Evolutionary conservation across 2,888 invertebrate genomes (phyloP), one percentile per base, ranked within the genome.

Genomic region (Latrodectus elegans): DNA sequence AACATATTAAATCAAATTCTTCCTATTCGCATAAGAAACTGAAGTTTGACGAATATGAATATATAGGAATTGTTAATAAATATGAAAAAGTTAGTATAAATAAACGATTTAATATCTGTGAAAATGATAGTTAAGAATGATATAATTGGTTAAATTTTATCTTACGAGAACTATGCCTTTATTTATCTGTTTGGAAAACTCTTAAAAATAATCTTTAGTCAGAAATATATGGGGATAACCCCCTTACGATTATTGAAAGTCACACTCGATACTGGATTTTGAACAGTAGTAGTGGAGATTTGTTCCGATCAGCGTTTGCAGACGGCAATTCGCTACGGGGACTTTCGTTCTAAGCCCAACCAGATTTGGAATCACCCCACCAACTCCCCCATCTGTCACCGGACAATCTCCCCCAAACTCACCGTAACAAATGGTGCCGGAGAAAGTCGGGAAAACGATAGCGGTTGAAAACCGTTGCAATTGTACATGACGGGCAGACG

Each of bases 301-400:
- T 71, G 70, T 49, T 77, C 14, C 77, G 67, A 67, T 77, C 77
- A 22, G 67, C 17, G 8, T 17, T 22, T 52, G 77, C 77, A 67
- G 53, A 77, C 64, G 17, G 55, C 14, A 51, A 70, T 78, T 70
- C 38, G 55, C 78, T 70, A 79, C 60, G 79, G 79, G 55, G 60
- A 49, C 64, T 71, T 79, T 71, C 60, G 60, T 71, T 71, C 60
- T 71, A 79, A 79, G 71, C 60, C 79, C 79, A 53, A 38, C 71
- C 49, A 67, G 79, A 53, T 79, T 79, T 71, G 71, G 60, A 71
- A 12, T 60, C 78, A 55, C 70, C n/a, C 60, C 70, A 55, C 79
- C 79, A 60, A 38, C 38, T 12, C 70, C 79, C 79, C 65, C 79
- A 79, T 79, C 79, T 79, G 79, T 79, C 79, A 79, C 79, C 71